Percentiles rank a stretch among this genome's conserved stretches.
phyloP scores from a whole-genome alignment of 2,797 vertebrate species.

The Prionace glauca region DNA sequence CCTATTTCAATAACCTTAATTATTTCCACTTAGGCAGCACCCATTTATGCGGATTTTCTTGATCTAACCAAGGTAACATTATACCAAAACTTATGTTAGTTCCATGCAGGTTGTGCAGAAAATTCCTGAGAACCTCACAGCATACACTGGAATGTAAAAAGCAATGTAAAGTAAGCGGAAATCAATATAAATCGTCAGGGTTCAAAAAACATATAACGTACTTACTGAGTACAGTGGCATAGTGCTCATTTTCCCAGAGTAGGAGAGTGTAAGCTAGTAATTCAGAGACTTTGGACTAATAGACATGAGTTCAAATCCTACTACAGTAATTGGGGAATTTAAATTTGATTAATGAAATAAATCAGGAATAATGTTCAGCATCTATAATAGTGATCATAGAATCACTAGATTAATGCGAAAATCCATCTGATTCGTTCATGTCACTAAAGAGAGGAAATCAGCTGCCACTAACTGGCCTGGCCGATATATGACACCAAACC shows the following conservation, averaged over 20 bases:
- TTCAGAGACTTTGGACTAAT: not conserved
- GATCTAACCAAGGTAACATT: not conserved
- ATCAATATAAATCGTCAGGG: not conserved
- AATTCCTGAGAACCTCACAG: not conserved
- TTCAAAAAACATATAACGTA: not conserved
- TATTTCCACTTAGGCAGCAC: not conserved
- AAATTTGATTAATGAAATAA: not conserved
- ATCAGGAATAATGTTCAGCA: not conserved
- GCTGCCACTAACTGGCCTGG: not conserved
- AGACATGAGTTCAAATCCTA: not conserved
- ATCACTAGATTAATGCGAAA: not conserved
- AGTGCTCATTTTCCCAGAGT: not conserved
- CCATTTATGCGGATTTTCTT: not conserved
- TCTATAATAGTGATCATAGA: not conserved
- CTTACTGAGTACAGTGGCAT: not conserved
- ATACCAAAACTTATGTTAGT: not conserved
- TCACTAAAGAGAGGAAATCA: not conserved
- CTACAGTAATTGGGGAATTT: not conserved
- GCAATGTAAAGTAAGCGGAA: not conserved
- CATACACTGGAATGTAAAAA: not conserved
- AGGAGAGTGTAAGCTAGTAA: not conserved
- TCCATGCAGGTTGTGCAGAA: not conserved
- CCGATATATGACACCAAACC: not conserved
- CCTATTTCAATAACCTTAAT: not conserved
- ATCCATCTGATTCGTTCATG: not conserved